Evolutionary conservation across 2,113 vertebrate genomes (phyloP), one percentile per base, ranked within the genome.

Genomic region (Alouatta palliata): DNA sequence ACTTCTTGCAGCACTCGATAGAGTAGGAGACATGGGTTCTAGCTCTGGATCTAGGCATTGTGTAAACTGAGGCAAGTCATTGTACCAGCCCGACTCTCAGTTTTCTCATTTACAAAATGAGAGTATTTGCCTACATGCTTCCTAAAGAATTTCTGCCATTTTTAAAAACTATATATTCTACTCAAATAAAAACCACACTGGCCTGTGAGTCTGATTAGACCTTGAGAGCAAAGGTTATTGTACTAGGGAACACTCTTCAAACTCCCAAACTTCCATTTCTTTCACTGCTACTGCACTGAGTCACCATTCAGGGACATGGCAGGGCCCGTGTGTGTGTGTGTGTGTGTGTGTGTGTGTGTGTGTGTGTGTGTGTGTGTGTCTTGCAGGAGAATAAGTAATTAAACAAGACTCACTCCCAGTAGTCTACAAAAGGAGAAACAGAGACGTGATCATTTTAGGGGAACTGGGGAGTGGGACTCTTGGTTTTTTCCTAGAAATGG

Each of bases 401-500:
- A 37, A 80, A 94, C 88, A 76, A 21, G 64, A 83, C 13, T 37
- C 43, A 3, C 6, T 40, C 79, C 52, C 66, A 35, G 81, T 6
- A n/a, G 93, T 27, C 66, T 12, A 30, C 37, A 80, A 35, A 80
- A 68, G 84, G 94, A 91, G 86, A 92, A 86, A 92, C 1, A 5
- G 84, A 93, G 88, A 96, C 32, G 37, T 27, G 49, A 90, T 52
- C 54, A 37, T 73, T 11, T 73, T 9, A 10, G 90, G 91, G 90
- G 87, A 35, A 87, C 96, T 47, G 3, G 88, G 96, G 79, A 96
- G 54, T 0, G 56, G 89, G 96, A 43, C 5, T 58, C 97, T 95
- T 73, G 82, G 35, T 16, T 0, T 76, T 87, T 90, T 96, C 91
- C 97, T 95, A 70, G 96, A 97, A 98, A 96, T 81, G 94, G 91